Conservation (phyloP, 2,113 vertebrate genomes). For the Castor canadensis region DNA sequence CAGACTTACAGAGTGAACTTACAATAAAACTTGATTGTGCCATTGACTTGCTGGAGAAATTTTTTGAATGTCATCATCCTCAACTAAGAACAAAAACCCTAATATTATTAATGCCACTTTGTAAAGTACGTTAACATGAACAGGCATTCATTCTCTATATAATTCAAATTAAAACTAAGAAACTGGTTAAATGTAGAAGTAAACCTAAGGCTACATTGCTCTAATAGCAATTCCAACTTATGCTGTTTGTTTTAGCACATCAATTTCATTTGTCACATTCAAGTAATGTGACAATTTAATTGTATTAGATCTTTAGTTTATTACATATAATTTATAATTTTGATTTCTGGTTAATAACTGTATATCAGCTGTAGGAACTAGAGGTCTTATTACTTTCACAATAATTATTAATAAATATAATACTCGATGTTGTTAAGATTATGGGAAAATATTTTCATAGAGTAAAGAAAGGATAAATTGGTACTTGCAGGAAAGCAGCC, state of each 20-base stretch:
- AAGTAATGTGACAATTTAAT: constrained; percentile 28
- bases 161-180: background rate
- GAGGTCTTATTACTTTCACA: background rate
- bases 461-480: background rate
- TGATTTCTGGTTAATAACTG: background rate
- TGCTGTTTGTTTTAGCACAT: constrained; percentile 46
- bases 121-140: background rate
- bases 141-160: background rate
- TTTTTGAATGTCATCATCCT: background rate
- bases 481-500: background rate
- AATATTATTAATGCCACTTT: background rate
- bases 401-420: constrained; percentile 16
- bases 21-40: background rate
- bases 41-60: background rate
- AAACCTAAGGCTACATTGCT: background rate
- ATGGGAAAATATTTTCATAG: background rate
- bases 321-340: background rate
- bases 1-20: background rate
- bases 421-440: background rate
- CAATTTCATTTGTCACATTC: constrained; percentile 18
- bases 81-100: background rate
- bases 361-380: background rate
- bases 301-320: background rate
- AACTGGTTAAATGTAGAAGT: constrained; percentile 2
- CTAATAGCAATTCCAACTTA: background rate